A percentile compares a stretch with the other conserved stretches of the same genome.
phyloP scores from a whole-genome alignment of 2,888 invertebrate genomes.

The Lagria hirta region DNA sequence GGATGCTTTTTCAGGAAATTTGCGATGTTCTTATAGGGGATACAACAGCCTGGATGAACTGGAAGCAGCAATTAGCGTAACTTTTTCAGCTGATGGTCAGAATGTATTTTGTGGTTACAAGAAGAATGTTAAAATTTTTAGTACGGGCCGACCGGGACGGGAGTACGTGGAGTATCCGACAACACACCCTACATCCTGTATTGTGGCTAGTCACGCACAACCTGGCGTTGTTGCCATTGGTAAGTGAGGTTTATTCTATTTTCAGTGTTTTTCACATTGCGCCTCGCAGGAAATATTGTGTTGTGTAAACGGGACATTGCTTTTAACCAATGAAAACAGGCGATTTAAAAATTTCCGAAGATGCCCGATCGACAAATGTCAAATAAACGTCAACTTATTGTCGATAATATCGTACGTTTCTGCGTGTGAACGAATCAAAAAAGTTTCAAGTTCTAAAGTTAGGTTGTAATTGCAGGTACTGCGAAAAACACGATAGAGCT shows the following conservation, averaged over 20 bases:
- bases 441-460: no score
- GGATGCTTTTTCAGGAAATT: slow-evolving; percentile 86
- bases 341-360: no score
- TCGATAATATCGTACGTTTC: no score
- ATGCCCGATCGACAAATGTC: no score
- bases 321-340: no score
- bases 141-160: slow-evolving; percentile 71
- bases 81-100: slow-evolving; percentile 73
- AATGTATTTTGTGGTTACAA: slow-evolving; percentile 88
- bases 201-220: slow-evolving; percentile 60
- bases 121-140: slow-evolving; percentile 81
- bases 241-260: no score
- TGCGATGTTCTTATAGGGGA: slow-evolving; percentile 78
- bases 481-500: slow-evolving; percentile 53
- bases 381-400: no score
- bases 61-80: slow-evolving; percentile 77
- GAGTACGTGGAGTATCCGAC: slow-evolving; percentile 63
- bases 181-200: slow-evolving; percentile 63
- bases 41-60: slow-evolving; percentile 82
- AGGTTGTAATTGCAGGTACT: slow-evolving; percentile 50
- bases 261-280: no score
- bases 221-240: slow-evolving; percentile 54
- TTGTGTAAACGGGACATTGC: no score
- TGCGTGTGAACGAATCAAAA: no score
- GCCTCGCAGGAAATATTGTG: no score